Evolutionary conservation across 1,140 invertebrate species (phyloP).

Genomic region (Sipha flava): DNA sequence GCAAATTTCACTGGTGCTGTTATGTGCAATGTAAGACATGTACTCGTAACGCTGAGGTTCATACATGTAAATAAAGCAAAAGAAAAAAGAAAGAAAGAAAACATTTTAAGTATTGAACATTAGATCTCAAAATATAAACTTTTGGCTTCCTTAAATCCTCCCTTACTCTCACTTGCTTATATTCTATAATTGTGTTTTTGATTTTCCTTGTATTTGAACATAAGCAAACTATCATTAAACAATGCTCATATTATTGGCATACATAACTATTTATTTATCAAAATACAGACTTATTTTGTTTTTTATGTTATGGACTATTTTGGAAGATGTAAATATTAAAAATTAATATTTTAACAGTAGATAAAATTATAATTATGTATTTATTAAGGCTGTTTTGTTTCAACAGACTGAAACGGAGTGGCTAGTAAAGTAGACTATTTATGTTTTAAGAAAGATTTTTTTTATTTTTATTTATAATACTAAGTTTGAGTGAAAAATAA

Average conservation of each 20-base stretch:
- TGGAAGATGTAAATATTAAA: constrained; percentile 17
- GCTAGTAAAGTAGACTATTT: constrained; percentile 13
- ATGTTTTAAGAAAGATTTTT: constrained; percentile 4
- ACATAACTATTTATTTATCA: constrained; percentile 5
- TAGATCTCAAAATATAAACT: constrained; percentile 23
- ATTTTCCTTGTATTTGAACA: neutral
- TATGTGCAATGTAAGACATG: constrained; percentile 38
- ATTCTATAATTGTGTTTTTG: neutral
- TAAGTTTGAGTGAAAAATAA: neutral
- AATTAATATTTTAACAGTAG: constrained; percentile 7
- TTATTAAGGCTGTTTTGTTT: constrained; percentile 14
- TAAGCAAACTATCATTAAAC: neutral
- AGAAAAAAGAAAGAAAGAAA: neutral
- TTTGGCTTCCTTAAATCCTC: constrained; percentile 1
- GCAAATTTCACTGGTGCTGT: constrained; percentile 39
- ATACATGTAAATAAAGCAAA: constrained; percentile 35
- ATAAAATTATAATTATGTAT: neutral
- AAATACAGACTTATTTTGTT: constrained; percentile 13
- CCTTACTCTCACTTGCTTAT: neutral
- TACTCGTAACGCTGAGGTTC: constrained; percentile 31
- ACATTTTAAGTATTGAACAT: constrained; percentile 12
- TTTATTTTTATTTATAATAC: constrained; percentile 1
- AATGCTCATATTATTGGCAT: neutral
- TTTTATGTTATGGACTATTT: constrained; percentile 10
- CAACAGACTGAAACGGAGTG: neutral